These are phyloP conservation scores for Zygogramma bicolorata DNA, from an alignment of 2,888 invertebrate genomes.

Conservation along the genomic window DNA sequence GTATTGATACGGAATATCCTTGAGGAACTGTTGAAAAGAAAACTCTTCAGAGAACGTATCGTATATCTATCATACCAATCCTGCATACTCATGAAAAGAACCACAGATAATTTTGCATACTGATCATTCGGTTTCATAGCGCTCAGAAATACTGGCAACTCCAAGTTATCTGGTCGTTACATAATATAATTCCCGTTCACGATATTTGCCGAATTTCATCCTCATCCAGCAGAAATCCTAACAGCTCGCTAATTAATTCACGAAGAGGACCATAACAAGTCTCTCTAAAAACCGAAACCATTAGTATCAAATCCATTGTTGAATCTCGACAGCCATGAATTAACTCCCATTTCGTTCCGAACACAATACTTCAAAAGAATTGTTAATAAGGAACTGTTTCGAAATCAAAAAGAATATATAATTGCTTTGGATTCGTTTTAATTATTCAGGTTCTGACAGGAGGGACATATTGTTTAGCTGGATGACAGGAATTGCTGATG, in stretches of 20 bases:
- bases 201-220: not conserved
- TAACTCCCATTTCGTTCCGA: constrained; percentile 28
- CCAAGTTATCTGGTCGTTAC: too few species aligned
- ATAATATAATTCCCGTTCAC: too few species aligned
- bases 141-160: too few species aligned
- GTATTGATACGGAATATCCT: too few species aligned
- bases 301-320: not conserved
- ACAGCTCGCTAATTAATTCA: not conserved
- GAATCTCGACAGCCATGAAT: constrained; percentile 21
- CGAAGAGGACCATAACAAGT: not conserved
- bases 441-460: constrained; percentile 31
- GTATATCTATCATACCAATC: too few species aligned
- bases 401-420: constrained; percentile 55
- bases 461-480: constrained; percentile 3
- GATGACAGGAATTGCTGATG: not conserved
- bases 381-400: constrained; percentile 48
- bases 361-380: constrained; percentile 50
- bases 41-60: too few species aligned
- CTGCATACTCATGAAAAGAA: too few species aligned
- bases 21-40: too few species aligned
- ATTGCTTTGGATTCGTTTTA: constrained; percentile 44
- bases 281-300: not conserved
- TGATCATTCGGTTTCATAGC: too few species aligned
- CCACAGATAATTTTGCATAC: too few species aligned
- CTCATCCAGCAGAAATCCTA: not conserved